Conservation (phyloP, 1,140 invertebrate genomes). For the Liolophura sinensis region DNA sequence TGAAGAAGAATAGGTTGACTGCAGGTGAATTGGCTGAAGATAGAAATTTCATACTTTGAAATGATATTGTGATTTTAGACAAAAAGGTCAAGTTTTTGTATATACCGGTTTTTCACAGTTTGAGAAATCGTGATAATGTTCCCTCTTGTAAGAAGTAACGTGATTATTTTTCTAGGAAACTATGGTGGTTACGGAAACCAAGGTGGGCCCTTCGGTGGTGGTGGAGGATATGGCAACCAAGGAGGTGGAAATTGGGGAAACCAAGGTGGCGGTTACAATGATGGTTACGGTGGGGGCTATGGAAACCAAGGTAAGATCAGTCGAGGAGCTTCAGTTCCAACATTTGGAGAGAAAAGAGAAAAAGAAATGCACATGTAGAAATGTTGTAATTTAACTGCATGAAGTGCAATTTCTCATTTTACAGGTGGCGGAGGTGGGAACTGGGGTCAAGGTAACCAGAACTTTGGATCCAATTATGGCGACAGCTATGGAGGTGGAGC, state of each 20-base stretch:
- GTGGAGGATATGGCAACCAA: slow-evolving; percentile 11
- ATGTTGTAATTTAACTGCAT: too few species aligned
- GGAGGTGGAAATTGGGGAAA: slow-evolving; percentile 10
- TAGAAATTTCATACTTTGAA: too few species aligned
- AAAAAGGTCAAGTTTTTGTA: too few species aligned
- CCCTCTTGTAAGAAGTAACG: too few species aligned
- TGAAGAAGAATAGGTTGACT: too few species aligned
- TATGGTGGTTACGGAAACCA: slow-evolving; percentile 15
- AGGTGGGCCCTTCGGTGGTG: slow-evolving; percentile 5
- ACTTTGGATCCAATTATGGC: slow-evolving; percentile 31
- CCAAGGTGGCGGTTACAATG: slow-evolving; percentile 4
- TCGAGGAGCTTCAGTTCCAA: neutral
- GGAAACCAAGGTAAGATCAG: slow-evolving; percentile 9
- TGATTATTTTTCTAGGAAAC: slow-evolving; percentile 3
- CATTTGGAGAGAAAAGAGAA: too few species aligned
- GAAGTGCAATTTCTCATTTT: too few species aligned
- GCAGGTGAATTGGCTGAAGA: too few species aligned
- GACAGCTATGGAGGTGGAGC: slow-evolving; percentile 29
- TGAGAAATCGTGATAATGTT: too few species aligned
- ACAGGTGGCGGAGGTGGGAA: slow-evolving; percentile 8
- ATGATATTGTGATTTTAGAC: too few species aligned
- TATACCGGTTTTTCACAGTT: too few species aligned
- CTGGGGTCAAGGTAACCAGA: slow-evolving; percentile 10
- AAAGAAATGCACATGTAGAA: too few species aligned
- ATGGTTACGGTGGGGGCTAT: slow-evolving; percentile 8